Conservation (phyloP, 1,140 invertebrate species). For the Artemia franciscana region DNA sequence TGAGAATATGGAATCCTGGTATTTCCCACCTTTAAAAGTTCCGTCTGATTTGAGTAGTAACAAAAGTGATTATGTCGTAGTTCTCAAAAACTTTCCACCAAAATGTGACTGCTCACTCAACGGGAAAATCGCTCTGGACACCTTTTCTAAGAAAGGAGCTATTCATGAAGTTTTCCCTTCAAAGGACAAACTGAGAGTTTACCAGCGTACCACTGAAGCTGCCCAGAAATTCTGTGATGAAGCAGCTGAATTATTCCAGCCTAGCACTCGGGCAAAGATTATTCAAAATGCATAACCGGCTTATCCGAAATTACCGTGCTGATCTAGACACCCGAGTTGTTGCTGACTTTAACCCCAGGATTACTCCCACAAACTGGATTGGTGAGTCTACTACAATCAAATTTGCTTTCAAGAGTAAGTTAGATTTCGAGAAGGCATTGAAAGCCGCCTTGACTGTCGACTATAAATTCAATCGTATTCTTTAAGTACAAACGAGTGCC, state of each 20-base stretch:
- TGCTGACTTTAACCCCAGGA: neutral
- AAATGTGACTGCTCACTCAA: neutral
- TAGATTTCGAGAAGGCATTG: neutral
- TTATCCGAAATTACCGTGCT: neutral
- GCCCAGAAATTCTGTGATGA: neutral
- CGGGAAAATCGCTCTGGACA: too few species aligned
- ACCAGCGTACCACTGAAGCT: neutral
- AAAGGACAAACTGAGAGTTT: neutral
- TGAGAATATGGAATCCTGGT: neutral
- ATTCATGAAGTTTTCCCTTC: neutral
- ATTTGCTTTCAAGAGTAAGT: neutral
- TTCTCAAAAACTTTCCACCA: neutral
- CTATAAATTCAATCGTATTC: neutral
- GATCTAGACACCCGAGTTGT: neutral
- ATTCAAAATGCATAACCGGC: neutral
- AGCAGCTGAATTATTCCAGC: neutral
- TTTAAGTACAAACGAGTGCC: too few species aligned
- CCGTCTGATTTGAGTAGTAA: neutral
- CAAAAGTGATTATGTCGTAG: neutral
- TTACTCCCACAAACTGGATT: neutral
- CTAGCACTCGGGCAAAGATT: neutral
- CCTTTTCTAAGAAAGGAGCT: neutral
- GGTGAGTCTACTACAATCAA: neutral
- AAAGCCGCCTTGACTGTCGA: neutral
- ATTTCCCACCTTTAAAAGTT: neutral